These are phyloP conservation scores for Exephanes ischioxanthus DNA, from an alignment of 2,888 invertebrate species.

Conservation along the genomic window DNA sequence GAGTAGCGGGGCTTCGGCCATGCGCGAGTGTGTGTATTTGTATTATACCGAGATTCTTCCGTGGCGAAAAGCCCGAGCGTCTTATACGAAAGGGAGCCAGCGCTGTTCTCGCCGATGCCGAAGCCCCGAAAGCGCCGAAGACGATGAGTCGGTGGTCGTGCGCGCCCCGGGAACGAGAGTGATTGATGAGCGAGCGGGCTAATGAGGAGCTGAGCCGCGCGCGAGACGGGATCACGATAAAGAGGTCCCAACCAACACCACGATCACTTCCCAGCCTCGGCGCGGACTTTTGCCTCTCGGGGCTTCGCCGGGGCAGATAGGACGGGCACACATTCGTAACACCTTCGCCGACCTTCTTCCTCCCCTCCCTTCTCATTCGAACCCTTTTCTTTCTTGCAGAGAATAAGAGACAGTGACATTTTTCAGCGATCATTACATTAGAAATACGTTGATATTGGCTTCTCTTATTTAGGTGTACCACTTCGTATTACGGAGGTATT, in stretches of 20 bases:
- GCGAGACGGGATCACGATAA: conserved; percentile 84
- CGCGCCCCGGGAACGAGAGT: conserved; percentile 76
- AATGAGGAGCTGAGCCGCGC: conserved; percentile 84
- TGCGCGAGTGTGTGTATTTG: neutral
- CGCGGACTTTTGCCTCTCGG: conserved; percentile 2
- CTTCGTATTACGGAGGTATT: neutral
- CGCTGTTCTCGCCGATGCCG: conserved; percentile 25
- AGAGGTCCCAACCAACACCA: conserved; percentile 81
- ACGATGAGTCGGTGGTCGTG: conserved; percentile 82
- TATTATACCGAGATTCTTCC: neutral
- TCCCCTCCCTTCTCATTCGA: no score
- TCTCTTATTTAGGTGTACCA: neutral
- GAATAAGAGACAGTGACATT: neutral
- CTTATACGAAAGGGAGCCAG: conserved; percentile 12
- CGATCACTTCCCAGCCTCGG: conserved; percentile 25
- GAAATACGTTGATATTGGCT: neutral
- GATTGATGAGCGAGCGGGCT: conserved; percentile 84
- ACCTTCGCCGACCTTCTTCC: neutral
- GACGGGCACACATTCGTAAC: conserved; percentile 32
- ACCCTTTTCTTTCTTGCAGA: neutral
- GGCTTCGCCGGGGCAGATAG: conserved; percentile 2
- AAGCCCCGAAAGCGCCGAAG: conserved; percentile 64
- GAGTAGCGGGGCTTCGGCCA: neutral
- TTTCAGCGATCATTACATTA: neutral
- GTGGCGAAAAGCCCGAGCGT: conserved; percentile 1